A percentile compares a stretch with the other conserved stretches of the same genome.
Evolutionary conservation across 2,797 vertebrate genomes (phyloP).

Genomic region (Lacerta viridis): DNA sequence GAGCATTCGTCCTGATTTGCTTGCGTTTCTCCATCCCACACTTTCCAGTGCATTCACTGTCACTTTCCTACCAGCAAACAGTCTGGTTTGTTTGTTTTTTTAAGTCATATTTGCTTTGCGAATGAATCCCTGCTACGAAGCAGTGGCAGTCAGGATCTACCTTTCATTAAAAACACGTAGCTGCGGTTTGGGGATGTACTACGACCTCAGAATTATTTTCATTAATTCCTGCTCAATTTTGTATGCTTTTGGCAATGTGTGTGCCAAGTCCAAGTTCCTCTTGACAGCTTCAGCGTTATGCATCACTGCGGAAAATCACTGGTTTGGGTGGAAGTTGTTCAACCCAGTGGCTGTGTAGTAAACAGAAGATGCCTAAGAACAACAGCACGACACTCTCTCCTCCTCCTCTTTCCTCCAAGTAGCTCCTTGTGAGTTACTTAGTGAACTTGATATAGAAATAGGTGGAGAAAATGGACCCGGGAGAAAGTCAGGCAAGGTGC

Average conservation of each 20-base stretch:
- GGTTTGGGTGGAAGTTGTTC: neutral
- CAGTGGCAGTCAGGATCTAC: too few species aligned
- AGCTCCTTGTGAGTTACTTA: neutral
- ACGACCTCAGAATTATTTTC: neutral
- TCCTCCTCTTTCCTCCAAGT: neutral
- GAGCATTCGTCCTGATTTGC: too few species aligned
- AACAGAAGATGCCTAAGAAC: neutral
- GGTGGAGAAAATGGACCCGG: neutral
- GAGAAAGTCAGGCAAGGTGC: too few species aligned
- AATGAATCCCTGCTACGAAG: too few species aligned
- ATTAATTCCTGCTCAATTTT: neutral
- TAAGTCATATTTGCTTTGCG: too few species aligned
- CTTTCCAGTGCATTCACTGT: too few species aligned
- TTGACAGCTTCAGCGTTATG: neutral
- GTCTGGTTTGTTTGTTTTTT: too few species aligned
- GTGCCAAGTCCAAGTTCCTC: neutral
- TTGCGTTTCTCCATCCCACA: too few species aligned
- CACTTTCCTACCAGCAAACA: too few species aligned
- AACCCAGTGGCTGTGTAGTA: neutral
- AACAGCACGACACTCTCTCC: neutral
- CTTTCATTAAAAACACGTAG: too few species aligned
- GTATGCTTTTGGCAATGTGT: neutral
- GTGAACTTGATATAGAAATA: neutral
- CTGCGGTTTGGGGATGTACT: too few species aligned
- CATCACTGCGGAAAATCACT: neutral